Conservation (phyloP, 1,140 invertebrate species). For the Pseudachorutes palmiensis region DNA sequence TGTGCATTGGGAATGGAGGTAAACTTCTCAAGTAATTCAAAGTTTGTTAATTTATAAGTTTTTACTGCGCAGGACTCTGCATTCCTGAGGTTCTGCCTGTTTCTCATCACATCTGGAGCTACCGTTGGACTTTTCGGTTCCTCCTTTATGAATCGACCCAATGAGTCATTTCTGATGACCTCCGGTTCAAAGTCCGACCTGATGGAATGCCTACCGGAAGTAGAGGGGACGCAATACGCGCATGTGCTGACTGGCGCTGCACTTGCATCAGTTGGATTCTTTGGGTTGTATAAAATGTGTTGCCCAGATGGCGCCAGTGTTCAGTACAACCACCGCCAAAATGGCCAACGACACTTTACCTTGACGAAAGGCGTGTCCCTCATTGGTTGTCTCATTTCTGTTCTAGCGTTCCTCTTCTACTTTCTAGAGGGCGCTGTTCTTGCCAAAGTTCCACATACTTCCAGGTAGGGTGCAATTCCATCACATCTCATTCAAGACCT, state of each 20-base stretch:
- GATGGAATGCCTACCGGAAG: background rate
- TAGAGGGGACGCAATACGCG: background rate
- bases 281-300: slow-evolving; percentile 34
- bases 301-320: slow-evolving; percentile 30
- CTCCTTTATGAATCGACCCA: background rate
- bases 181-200: background rate
- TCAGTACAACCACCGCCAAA: slow-evolving; percentile 14
- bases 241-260: slow-evolving; percentile 34
- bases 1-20: slow-evolving; percentile 63
- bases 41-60: background rate
- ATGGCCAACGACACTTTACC: slow-evolving; percentile 33
- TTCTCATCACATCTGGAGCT: background rate
- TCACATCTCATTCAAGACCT: background rate
- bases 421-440: slow-evolving; percentile 34
- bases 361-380: slow-evolving; percentile 34
- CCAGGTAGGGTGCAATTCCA: slow-evolving; percentile 19
- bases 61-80: background rate
- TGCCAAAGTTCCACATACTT: slow-evolving; percentile 31
- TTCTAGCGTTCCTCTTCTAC: slow-evolving; percentile 31
- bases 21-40: slow-evolving; percentile 16
- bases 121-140: background rate
- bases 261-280: slow-evolving; percentile 33
- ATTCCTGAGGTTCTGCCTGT: background rate
- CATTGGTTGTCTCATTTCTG: slow-evolving; percentile 31
- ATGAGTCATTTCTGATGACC: background rate